A percentile compares a stretch with the other conserved stretches of the same genome.
Conservation (phyloP, 2,113 vertebrate genomes). For the Tapirus terrestris region DNA sequence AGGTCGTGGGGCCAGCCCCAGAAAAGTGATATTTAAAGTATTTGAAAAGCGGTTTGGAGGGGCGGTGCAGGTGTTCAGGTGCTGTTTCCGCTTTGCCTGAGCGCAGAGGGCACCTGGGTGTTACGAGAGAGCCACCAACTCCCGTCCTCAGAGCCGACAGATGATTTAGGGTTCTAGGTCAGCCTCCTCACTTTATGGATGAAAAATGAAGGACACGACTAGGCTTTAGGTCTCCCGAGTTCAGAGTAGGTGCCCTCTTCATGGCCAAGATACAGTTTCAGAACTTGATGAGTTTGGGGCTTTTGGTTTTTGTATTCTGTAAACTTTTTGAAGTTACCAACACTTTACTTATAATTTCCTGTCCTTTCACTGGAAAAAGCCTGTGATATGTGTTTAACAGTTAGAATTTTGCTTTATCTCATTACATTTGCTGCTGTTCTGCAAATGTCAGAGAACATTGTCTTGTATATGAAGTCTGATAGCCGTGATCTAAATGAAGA, state of each 20-base stretch:
- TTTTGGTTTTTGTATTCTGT: background rate
- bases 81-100: accelerated
- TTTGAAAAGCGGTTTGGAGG: accelerated
- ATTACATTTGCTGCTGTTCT: accelerated
- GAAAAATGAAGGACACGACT: too few relatives aligned
- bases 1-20: too few relatives aligned
- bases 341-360: too few relatives aligned
- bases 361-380: accelerated
- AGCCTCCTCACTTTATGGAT: background rate
- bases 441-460: accelerated
- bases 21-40: too few relatives aligned
- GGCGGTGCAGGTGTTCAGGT: accelerated
- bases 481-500: accelerated
- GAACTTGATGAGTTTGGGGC: background rate
- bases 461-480: accelerated
- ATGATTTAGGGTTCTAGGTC: background rate
- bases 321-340: accelerated
- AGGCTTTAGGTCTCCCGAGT: background rate
- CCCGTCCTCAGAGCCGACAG: background rate
- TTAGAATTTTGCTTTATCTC: background rate
- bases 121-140: accelerated
- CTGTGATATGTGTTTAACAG: accelerated
- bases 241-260: background rate
- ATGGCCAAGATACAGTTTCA: background rate
- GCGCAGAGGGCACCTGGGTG: accelerated